These are phyloP conservation scores for Mastomys natalensis DNA, from an alignment of 2,113 vertebrate species.

Conservation along the genomic window DNA sequence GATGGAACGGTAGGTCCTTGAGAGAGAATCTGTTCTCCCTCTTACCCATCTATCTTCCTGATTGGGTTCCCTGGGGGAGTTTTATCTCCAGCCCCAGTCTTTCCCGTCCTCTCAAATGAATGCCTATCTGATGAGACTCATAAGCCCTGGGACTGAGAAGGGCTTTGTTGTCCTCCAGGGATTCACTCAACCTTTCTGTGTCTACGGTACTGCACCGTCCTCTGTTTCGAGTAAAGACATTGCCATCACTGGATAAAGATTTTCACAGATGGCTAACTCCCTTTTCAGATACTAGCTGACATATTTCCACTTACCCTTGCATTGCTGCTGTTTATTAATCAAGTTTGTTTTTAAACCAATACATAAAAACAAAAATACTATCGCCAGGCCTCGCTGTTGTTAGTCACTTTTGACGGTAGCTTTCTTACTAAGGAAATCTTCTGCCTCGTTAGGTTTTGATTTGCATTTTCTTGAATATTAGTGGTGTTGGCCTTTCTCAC, in stretches of 20 bases:
- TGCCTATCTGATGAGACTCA: background rate
- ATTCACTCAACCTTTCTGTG: background rate
- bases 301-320: background rate
- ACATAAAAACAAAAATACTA: background rate
- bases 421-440: background rate
- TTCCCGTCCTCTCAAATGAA: background rate
- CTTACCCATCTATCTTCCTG: background rate
- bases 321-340: background rate
- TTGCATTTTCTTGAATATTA: background rate
- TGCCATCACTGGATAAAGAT: background rate
- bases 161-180: background rate
- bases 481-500: background rate
- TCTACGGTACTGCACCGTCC: accelerated
- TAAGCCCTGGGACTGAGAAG: background rate
- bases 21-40: background rate
- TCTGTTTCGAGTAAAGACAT: background rate
- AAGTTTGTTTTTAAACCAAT: background rate
- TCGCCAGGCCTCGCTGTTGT: background rate
- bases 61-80: background rate
- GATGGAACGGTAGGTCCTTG: conserved; percentile 90
- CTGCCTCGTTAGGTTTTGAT: background rate
- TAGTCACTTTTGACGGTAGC: background rate
- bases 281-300: background rate
- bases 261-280: background rate
- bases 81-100: background rate